These are phyloP conservation scores for Caenorhabditis sp. DNA, from an alignment of 2,888 invertebrate genomes.

Conservation along the genomic window DNA sequence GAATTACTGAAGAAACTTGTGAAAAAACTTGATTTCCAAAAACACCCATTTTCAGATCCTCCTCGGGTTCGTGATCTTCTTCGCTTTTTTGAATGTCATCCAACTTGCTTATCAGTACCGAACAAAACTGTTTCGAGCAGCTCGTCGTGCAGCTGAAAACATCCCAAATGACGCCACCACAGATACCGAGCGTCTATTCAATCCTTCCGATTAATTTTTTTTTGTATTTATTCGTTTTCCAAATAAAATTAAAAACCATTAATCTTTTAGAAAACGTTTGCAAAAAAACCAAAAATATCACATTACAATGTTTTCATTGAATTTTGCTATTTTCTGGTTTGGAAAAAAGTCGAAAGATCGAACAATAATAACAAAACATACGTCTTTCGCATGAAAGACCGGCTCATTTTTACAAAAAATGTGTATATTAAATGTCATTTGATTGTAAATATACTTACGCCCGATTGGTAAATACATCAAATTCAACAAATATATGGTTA, in stretches of 20 bases:
- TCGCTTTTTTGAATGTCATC: conserved; percentile 12
- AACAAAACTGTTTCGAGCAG: conserved; percentile 4
- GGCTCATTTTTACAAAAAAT: not conserved
- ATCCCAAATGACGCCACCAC: not conserved
- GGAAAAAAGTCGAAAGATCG: not conserved
- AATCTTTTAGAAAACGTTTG: not conserved
- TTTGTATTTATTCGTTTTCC: not conserved
- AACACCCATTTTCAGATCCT: conserved; percentile 17
- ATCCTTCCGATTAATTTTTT: not conserved
- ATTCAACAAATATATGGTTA: not conserved
- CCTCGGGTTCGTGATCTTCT: not conserved
- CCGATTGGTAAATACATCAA: not conserved
- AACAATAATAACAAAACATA: not conserved
- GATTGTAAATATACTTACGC: conserved; percentile 1
- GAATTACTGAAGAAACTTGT: too few relatives aligned
- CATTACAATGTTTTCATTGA: not conserved
- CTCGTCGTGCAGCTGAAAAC: conserved; percentile 8
- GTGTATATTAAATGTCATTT: not conserved
- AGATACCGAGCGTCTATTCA: not conserved
- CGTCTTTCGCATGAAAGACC: not conserved
- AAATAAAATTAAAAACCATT: not conserved
- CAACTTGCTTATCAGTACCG: conserved; percentile 14
- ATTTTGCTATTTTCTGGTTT: not conserved
- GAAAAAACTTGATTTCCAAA: not conserved
- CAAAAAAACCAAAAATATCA: not conserved